These are phyloP conservation scores for Mesocricetus auratus DNA, from an alignment of 2,113 vertebrate species.

Conservation along the genomic window DNA sequence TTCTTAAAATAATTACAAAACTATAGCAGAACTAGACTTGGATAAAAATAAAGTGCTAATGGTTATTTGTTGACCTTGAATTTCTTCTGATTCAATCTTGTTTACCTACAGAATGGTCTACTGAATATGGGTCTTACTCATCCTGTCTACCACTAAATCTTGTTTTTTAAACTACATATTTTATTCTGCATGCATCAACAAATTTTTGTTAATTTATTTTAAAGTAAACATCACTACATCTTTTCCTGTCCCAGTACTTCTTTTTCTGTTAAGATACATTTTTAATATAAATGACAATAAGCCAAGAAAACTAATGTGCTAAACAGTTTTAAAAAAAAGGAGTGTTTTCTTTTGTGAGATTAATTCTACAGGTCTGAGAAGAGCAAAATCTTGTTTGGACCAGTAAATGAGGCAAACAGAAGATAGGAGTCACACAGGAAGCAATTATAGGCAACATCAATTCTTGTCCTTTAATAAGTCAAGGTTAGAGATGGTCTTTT, in stretches of 20 bases:
- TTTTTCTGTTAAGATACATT: conserved; percentile 36
- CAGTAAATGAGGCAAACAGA: conserved; percentile 61
- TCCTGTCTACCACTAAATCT: neutral
- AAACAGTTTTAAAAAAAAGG: neutral
- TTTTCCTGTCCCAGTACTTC: conserved; percentile 23
- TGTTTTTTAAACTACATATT: conserved; percentile 47
- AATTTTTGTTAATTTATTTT: conserved; percentile 65
- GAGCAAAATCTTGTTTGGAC: conserved; percentile 63
- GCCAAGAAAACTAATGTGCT: conserved; percentile 53
- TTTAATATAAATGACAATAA: conserved; percentile 70
- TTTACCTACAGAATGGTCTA: conserved; percentile 47
- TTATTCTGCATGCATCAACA: conserved; percentile 40
- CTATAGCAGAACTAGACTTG: conserved; percentile 15
- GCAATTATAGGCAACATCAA: neutral
- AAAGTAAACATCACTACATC: neutral
- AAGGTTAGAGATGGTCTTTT: conserved; percentile 60
- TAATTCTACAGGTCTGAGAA: conserved; percentile 47
- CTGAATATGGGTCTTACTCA: neutral
- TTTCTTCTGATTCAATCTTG: conserved; percentile 37
- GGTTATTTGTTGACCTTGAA: conserved; percentile 38
- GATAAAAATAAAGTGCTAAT: conserved; percentile 36
- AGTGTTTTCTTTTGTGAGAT: conserved; percentile 54
- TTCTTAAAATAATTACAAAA: conserved; percentile 54
- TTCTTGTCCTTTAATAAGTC: conserved; percentile 58
- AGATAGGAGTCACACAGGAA: conserved; percentile 5